Conservation (phyloP, 2,888 invertebrate genomes). For the Hyposoter didymator region DNA sequence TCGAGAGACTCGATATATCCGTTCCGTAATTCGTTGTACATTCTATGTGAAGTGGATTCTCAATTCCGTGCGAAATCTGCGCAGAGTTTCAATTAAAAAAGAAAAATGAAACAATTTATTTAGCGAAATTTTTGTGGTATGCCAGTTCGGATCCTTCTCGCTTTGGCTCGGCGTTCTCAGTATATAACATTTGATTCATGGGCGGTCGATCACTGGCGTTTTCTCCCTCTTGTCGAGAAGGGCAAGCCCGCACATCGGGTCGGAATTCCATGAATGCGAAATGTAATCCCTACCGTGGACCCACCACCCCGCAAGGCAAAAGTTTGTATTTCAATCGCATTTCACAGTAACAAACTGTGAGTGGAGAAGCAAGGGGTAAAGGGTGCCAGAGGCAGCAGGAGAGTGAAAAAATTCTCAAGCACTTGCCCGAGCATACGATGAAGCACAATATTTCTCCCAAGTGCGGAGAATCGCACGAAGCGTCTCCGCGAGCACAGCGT, state of each 20-base stretch:
- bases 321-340: constrained; percentile 77
- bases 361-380: constrained; percentile 12
- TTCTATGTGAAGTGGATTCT: too few species aligned
- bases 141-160: neutral
- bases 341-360: constrained; percentile 72
- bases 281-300: constrained; percentile 75
- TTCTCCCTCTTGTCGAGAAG: constrained; percentile 30
- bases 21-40: too few species aligned
- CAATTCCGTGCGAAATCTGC: too few species aligned
- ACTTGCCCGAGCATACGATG: constrained; percentile 22
- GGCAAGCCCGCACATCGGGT: constrained; percentile 33
- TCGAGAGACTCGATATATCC: too few species aligned
- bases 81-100: too few species aligned
- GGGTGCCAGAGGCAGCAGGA: constrained; percentile 14
- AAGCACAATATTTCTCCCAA: constrained; percentile 41
- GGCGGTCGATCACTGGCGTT: constrained; percentile 66
- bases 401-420: constrained; percentile 24
- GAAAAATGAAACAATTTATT: neutral
- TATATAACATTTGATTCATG: constrained; percentile 78
- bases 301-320: constrained; percentile 60
- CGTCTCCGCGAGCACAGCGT: neutral
- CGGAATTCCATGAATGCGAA: constrained; percentile 81
- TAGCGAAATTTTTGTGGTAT: neutral
- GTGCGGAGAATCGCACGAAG: constrained; percentile 33
- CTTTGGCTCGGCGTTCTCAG: neutral